These are phyloP conservation scores for Stictocephala bisonia DNA, from an alignment of 2,888 invertebrate genomes.

Conservation along the genomic window DNA sequence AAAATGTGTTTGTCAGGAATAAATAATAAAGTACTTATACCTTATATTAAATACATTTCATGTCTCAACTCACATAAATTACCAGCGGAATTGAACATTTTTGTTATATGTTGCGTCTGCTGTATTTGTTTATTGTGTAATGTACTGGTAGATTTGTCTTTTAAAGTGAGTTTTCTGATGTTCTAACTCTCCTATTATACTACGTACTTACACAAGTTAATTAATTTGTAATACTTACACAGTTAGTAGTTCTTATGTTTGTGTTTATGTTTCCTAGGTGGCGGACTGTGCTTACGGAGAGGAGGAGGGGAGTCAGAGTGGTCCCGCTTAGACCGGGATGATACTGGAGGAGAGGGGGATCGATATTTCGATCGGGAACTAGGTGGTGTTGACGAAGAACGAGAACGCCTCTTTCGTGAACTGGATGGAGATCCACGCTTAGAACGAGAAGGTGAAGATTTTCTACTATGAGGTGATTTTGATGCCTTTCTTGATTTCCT, in stretches of 20 bases:
- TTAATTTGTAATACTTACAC: not conserved
- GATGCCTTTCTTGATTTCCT: slow-evolving; percentile 49
- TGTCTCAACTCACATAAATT: too few relatives aligned
- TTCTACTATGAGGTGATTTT: slow-evolving; percentile 49
- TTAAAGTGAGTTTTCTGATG: too few relatives aligned
- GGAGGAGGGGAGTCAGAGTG: slow-evolving; percentile 63
- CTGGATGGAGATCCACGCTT: slow-evolving; percentile 66
- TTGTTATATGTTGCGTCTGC: too few relatives aligned
- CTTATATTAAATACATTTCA: too few relatives aligned
- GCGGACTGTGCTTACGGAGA: slow-evolving; percentile 60
- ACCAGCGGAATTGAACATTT: too few relatives aligned
- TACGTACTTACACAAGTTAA: too few relatives aligned
- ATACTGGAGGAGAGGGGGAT: slow-evolving; percentile 64
- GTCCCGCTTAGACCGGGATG: slow-evolving; percentile 58
- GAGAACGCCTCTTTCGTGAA: slow-evolving; percentile 61
- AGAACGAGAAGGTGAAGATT: slow-evolving; percentile 61
- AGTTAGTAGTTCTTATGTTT: slow-evolving; percentile 64
- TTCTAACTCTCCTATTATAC: too few relatives aligned
- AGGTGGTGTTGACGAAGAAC: slow-evolving; percentile 64
- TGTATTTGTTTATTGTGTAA: too few relatives aligned
- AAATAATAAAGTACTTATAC: too few relatives aligned
- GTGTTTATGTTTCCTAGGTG: slow-evolving; percentile 66
- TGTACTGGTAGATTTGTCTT: too few relatives aligned
- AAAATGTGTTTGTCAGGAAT: too few relatives aligned
- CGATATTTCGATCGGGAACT: slow-evolving; percentile 64